Conservation (phyloP, 1,140 invertebrate species). For the Cataglyphis hispanica region DNA sequence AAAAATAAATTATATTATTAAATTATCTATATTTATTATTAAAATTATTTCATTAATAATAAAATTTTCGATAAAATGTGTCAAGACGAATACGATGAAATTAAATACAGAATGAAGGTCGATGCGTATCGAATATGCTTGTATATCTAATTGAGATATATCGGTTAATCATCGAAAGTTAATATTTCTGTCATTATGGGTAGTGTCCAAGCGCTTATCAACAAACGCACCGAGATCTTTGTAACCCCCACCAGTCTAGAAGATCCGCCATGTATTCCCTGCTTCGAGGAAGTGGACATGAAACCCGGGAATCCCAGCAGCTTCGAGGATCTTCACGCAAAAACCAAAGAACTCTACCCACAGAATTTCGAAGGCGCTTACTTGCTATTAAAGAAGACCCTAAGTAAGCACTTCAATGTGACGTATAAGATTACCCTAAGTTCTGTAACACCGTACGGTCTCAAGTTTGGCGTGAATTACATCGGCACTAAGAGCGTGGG, state of each 20-base stretch:
- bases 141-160: conserved; percentile 28
- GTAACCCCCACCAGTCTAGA: not conserved
- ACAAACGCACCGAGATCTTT: conserved; percentile 40
- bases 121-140: conserved; percentile 30
- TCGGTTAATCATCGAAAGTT: conserved; percentile 4
- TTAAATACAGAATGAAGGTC: conserved; percentile 32
- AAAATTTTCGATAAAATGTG: not conserved
- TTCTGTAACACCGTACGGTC: conserved; percentile 89
- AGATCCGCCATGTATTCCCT: conserved; percentile 51
- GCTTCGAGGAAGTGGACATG: conserved; percentile 45
- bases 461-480: conserved; percentile 94
- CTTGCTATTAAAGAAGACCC: conserved; percentile 90
- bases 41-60: conserved; percentile 3
- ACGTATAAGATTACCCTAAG: conserved; percentile 90
- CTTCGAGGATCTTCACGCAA: conserved; percentile 83
- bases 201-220: conserved; percentile 56
- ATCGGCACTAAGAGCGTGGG: conserved; percentile 88
- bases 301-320: conserved; percentile 83
- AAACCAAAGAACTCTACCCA: conserved; percentile 90
- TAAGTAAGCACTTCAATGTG: conserved; percentile 93
- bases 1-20: not conserved
- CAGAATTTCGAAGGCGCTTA: conserved; percentile 92
- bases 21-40: not conserved
- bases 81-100: not conserved
- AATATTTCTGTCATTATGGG: conserved; percentile 60